These are phyloP conservation scores for Cyprinodon tularosa DNA, from an alignment of 2,113 vertebrate species.

Conservation along the genomic window DNA sequence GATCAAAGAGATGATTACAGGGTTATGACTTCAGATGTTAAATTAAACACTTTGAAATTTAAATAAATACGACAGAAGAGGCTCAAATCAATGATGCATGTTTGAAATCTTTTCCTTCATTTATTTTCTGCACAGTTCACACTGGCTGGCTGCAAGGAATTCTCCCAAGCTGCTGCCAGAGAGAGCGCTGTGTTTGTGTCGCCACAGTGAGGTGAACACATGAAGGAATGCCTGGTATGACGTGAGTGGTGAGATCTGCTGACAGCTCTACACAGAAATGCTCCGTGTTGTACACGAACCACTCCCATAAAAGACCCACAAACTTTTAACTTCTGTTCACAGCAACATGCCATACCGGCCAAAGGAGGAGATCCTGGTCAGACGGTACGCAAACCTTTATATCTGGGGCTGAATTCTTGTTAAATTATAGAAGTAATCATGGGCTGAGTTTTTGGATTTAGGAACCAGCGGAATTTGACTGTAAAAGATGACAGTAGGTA, in stretches of 20 bases:
- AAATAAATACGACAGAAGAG: constrained; percentile 10
- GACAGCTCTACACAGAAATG: constrained; percentile 40
- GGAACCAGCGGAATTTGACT: no score
- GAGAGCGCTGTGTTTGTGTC: constrained; percentile 15
- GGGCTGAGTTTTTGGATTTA: no score
- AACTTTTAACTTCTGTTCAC: constrained; percentile 29
- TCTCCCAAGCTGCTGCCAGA: constrained; percentile 20
- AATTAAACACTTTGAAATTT: constrained; percentile 20
- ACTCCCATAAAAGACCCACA: constrained; percentile 59
- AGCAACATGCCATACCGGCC: constrained; percentile 22
- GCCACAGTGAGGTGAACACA: constrained; percentile 33
- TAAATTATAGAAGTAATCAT: no score
- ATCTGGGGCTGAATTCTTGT: no score
- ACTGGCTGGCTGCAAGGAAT: constrained; percentile 58
- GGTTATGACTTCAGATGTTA: constrained; percentile 2
- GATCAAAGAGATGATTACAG: constrained; percentile 53
- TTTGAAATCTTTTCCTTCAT: constrained; percentile 5
- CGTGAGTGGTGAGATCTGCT: constrained; percentile 55
- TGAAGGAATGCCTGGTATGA: constrained; percentile 70
- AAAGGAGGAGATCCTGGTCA: constrained; percentile 40
- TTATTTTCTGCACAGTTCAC: constrained; percentile 51
- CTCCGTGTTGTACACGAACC: constrained; percentile 28
- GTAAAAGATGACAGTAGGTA: no score
- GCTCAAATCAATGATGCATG: neutral
- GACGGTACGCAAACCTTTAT: no score